Evolutionary conservation across 2,797 vertebrate genomes (phyloP).

Genomic region (Catamblyrhynchus diadema): DNA sequence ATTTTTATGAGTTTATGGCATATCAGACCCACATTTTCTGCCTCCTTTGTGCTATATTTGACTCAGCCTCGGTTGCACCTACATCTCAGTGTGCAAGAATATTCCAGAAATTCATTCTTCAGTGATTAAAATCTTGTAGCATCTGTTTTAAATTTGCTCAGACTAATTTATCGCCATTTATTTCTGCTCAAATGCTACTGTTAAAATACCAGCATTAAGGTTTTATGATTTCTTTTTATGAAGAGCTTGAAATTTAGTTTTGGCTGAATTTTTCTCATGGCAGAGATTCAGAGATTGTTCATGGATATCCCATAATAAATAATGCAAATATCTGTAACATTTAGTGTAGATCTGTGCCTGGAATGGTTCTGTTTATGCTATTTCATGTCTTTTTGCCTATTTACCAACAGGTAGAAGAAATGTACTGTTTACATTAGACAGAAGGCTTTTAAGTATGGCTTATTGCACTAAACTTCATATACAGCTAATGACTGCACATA

Average conservation of each 20-base stretch:
- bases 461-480: neutral
- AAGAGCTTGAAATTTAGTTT: neutral
- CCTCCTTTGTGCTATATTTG: neutral
- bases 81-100: neutral
- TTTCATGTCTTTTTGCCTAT: neutral
- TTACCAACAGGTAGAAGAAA: neutral
- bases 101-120: neutral
- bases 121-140: neutral
- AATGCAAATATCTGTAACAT: neutral
- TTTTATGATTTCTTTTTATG: neutral
- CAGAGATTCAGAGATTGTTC: neutral
- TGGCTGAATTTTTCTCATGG: neutral
- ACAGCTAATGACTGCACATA: neutral
- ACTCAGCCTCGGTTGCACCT: neutral
- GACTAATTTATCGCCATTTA: neutral
- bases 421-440: neutral
- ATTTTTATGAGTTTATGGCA: neutral
- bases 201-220: neutral
- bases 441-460: neutral
- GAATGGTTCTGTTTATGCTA: neutral
- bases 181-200: neutral
- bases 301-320: neutral
- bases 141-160: neutral
- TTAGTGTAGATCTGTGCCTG: neutral
- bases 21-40: neutral